These are phyloP conservation scores for Andricus curvator DNA, from an alignment of 2,888 invertebrate genomes.

Conservation along the genomic window DNA sequence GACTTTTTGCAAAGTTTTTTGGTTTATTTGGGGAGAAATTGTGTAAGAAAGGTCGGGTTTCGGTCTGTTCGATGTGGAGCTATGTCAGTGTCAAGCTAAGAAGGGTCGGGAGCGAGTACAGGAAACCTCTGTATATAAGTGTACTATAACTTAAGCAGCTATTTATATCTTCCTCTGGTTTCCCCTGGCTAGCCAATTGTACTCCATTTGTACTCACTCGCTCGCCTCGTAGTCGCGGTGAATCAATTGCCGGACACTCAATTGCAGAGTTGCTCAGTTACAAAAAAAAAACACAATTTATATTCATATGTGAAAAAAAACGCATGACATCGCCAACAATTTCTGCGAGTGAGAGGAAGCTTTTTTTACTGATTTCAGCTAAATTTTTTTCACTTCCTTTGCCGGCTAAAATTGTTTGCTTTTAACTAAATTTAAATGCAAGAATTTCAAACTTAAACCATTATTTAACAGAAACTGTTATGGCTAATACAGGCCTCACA, in stretches of 20 bases:
- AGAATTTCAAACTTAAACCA: not conserved
- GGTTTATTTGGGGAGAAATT: not conserved
- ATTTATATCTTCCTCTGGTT: constrained; percentile 56
- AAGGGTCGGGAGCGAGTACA: constrained; percentile 3
- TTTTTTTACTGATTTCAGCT: not conserved
- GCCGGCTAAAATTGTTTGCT: too few species aligned
- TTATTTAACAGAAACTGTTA: not conserved
- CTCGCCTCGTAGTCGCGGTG: constrained; percentile 44
- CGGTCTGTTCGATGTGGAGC: constrained; percentile 25
- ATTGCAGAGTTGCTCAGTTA: constrained; percentile 5
- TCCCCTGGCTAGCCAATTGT: constrained; percentile 55
- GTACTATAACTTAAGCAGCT: constrained; percentile 53
- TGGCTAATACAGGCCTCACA: too few species aligned
- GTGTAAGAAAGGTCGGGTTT: constrained; percentile 18
- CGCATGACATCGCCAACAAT: not conserved
- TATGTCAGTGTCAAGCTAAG: constrained; percentile 41
- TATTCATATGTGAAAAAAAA: not conserved
- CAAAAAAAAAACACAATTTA: not conserved
- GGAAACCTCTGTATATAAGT: constrained; percentile 34
- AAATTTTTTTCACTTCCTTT: too few species aligned
- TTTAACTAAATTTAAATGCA: too few species aligned
- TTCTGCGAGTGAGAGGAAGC: not conserved
- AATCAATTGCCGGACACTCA: constrained; percentile 44
- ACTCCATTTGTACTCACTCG: constrained; percentile 56
- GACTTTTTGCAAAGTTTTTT: not conserved